Base-by-base conservation (phyloP, 2,888 invertebrate genomes). In the Galeruca laticollis region DNA sequence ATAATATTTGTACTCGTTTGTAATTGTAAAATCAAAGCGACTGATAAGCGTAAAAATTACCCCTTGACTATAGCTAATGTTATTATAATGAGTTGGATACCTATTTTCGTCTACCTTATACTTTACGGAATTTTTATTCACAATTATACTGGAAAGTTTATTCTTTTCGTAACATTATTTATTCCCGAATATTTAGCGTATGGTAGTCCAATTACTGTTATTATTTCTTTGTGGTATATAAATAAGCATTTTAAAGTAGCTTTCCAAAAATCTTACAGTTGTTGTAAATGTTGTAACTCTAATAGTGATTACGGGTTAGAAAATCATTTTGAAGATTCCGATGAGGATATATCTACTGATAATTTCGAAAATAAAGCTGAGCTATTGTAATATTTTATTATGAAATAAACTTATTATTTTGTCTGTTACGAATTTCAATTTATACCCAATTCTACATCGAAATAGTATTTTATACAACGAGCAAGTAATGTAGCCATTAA, bases 191-290 rank as follows among this genome's bases (percentile, higher is more conserved):
- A 51, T 35, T 37, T 59, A 18, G 47, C 65, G 0, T 66, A 31
- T 10, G 57, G 59, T 31, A 59, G 65, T 31, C 65, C 65, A 2
- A 49, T 59, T 0, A 15, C 59, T 10, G 20, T 63, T 26, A 5
- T 63, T 37, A 8, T 54, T 15, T 5, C 37, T 13, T 52, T 63
- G 43, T 13, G 3, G 20, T 54, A 37, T 18, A 6, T 54, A 4
- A 63, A 63, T 21, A 49, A 63, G 52, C 11, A 63, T 49, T 63
- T 40, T 54, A 63, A 54, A 63, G 37, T 49, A 5, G 54, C 54
- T 6, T 52, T 63, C 11, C 20, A 9, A 10, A 35, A 54, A 40
- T 33, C 49, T n/a, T 47, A 5, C 4, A 4, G 11, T 5, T 40
- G 40, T 4, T 40, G 40, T n/a, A 11, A 11, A 40, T 52, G 63